Percentiles rank a stretch among this genome's conserved stretches.
Evolutionary conservation across 1,140 invertebrate genomes (phyloP).

Genomic region (Sipha flava): DNA sequence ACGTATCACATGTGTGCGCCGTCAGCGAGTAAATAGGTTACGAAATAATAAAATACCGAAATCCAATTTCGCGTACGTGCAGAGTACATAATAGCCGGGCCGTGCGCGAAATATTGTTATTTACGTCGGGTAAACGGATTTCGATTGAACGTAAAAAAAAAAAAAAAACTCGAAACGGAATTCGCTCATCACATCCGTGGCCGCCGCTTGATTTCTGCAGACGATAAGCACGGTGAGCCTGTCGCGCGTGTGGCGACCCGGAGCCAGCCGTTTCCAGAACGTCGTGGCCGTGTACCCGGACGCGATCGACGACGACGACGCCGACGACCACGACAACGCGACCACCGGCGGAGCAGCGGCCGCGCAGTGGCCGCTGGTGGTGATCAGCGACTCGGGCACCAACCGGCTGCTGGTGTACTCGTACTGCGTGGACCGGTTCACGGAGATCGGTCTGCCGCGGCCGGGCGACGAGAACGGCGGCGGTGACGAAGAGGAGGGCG

Average conservation of each 20-base stretch:
- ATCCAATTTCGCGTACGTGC: no score
- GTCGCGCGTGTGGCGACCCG: background rate
- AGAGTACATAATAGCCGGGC: no score
- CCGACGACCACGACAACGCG: no score
- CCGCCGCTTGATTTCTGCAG: background rate
- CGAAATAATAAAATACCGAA: no score
- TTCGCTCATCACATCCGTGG: no score
- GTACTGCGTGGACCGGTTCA: background rate
- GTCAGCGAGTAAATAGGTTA: no score
- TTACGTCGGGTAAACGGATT: no score
- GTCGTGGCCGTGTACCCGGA: background rate
- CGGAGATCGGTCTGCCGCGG: background rate
- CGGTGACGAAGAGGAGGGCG: background rate
- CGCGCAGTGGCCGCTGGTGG: background rate
- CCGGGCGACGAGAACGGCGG: background rate
- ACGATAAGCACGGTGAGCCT: background rate
- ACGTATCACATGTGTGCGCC: no score
- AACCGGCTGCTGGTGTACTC: background rate
- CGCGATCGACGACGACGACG: background rate
- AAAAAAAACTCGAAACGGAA: no score
- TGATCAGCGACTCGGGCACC: background rate
- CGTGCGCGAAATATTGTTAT: no score
- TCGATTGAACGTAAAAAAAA: no score
- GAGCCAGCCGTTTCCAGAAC: background rate
- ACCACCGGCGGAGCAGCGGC: background rate